A percentile compares a stretch with the other conserved stretches of the same genome.
Evolutionary conservation across 2,113 vertebrate genomes (phyloP).

Genomic region (Caretta caretta): DNA sequence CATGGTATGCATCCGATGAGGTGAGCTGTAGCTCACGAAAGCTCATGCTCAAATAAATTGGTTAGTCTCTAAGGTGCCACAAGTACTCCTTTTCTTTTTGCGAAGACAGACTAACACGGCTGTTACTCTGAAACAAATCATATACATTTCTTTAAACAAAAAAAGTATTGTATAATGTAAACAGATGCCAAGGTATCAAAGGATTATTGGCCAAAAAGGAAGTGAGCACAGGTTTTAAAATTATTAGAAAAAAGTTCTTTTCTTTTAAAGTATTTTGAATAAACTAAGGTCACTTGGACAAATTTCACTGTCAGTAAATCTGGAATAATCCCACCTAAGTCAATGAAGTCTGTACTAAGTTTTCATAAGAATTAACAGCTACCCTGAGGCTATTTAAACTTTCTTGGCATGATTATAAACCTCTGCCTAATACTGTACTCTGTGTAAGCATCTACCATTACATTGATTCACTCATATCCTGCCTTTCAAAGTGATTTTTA

Average conservation of each 20-base stretch:
- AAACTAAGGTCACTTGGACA: neutral
- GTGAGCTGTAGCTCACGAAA: too few species aligned
- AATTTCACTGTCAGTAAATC: slow-evolving; percentile 9
- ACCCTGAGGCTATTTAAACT: neutral
- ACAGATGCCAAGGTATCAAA: neutral
- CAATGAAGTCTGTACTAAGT: neutral
- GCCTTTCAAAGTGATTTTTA: slow-evolving; percentile 22
- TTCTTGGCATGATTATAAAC: neutral
- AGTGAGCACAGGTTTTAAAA: neutral
- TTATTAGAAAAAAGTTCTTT: neutral
- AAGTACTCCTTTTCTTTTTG: too few species aligned
- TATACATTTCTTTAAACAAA: neutral
- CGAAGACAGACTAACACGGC: too few species aligned
- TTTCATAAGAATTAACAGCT: slow-evolving; percentile 22
- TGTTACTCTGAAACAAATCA: neutral
- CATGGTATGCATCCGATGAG: too few species aligned
- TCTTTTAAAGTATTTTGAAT: neutral
- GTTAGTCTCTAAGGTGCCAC: too few species aligned
- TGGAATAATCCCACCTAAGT: neutral
- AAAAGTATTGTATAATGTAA: neutral
- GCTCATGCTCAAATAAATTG: too few species aligned
- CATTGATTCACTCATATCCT: neutral
- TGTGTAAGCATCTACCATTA: neutral
- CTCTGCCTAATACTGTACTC: neutral
- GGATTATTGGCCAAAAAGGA: neutral